phyloP scores from a whole-genome alignment of 2,797 vertebrate genomes.

The Danio tinwini region DNA sequence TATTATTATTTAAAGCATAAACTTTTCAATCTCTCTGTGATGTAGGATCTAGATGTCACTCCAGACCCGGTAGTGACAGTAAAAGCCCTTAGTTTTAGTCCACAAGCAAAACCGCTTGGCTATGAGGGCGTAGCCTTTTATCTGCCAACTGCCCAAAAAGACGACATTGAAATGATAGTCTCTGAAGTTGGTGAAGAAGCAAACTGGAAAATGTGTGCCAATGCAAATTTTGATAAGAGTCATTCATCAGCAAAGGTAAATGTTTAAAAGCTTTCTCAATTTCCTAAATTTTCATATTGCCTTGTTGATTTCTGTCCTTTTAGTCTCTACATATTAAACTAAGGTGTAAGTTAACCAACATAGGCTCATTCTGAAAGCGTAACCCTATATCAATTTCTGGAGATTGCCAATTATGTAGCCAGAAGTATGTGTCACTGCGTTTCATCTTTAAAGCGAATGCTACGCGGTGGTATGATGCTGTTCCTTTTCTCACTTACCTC shows the following conservation, averaged over 20 bases:
- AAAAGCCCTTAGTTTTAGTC: constrained; percentile 68
- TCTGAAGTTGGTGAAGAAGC: constrained; percentile 72
- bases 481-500: too few relatives aligned
- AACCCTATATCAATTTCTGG: too few relatives aligned
- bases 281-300: constrained; percentile 25
- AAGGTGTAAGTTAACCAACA: too few relatives aligned
- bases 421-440: too few relatives aligned
- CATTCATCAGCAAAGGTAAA: constrained; percentile 41
- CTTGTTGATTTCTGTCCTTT: background rate
- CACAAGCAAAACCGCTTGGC: constrained; percentile 67
- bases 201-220: constrained; percentile 81
- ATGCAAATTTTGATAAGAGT: constrained; percentile 58
- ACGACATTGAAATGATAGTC: constrained; percentile 70
- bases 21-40: constrained; percentile 28
- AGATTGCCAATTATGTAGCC: too few relatives aligned
- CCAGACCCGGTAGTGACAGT: constrained; percentile 67
- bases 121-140: constrained; percentile 73
- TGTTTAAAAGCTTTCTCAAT: background rate
- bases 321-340: background rate
- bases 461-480: too few relatives aligned
- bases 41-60: constrained; percentile 58
- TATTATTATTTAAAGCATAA: background rate
- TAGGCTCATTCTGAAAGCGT: too few relatives aligned
- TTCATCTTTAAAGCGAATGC: too few relatives aligned
- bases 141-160: constrained; percentile 51